Base-by-base conservation (phyloP, 92 coral and sea anemone species). In the Pocillopora grandis region DNA sequence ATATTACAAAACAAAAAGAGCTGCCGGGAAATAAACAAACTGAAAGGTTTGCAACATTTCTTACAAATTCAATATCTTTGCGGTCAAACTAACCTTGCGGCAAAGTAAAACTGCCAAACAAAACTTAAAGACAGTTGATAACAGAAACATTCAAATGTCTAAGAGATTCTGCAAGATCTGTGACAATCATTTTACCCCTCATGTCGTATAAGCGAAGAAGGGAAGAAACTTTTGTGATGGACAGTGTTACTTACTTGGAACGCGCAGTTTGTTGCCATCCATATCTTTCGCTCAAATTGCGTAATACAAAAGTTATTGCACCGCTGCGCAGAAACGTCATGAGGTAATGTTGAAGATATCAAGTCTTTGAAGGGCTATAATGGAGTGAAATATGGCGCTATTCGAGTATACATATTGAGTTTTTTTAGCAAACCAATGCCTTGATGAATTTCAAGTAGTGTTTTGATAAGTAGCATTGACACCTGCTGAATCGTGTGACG, bases 401-500 rank as follows among this genome's bases (percentile, higher is more conserved):
- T 59, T 68, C 52, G 71, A 20, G 56, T 12, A 13, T 21, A 57
- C 35, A 42, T 42, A 20, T 70, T 52, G 71, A 20, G 68, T 81
- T 70, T 48, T 69, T 58, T 56, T 19, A 10, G 77, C 35, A 57
- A 37, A 20, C 62, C 85, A 36, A 61, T 12, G 74, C 66, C n/a
- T 66, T 71, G 49, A 17, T 31, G 69, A 81, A 58, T 81, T 35
- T 27, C 66, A n/a, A 59, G 42, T 37, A 70, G 85, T 71, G 85
- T 71, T 81, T 71, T 81, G 77, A 58, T 71, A 60, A 37, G 18
- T 36, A 72, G 9, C 14, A 80, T 31, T 80, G 58, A 57, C 85
- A 80, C 85, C 85, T 80, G 85, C 68, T 70, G 82, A 64, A 49
- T 65, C 82, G 49, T 72, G 82, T 78, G 82, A 78, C 52, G 42